Base-by-base conservation (phyloP, 2,797 vertebrate genomes). In the Trachurus trachurus region DNA sequence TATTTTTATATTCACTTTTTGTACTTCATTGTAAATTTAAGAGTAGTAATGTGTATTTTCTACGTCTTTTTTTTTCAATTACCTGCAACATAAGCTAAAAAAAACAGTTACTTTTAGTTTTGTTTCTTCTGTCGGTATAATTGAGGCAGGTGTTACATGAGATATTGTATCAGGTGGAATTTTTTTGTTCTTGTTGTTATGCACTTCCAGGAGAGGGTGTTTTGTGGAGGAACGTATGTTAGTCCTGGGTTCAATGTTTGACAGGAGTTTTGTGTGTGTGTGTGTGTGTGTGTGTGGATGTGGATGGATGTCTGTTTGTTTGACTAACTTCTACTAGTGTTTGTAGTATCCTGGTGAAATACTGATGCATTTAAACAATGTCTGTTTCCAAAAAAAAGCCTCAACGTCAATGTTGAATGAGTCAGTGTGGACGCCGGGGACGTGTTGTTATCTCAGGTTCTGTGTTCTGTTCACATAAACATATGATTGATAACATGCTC, bases 21-120 rank as follows among this genome's bases (percentile, higher is more conserved):
- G 83, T 93, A 91, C 81, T 89, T 78, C 5, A 22, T 80, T 80
- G 85, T 90, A 87, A 87, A 84, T 77, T 71, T 83, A 78, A 86
- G 70, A 86, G 73, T 89, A 90, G 92, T 85, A 57, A 69, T 80
- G 70, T 92, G 68, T 90, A 73, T 89, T 91, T 90, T 90, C 76
- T 88, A 85, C 74, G 58, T 83, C 42, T 29, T 82, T 78, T 37
- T 37, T 37, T 37, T 66, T 79, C 84, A 80, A 66, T 83, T 87
- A 87, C 78, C 90, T 90, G 88, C 92, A 83, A 87, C 82, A 95
- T 94, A 94, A 94, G 93, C 93, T 94, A 92, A 85, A 90, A 78
- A 84, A 85, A 60, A 67, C 52, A 83, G 81, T 91, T 89, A 82
- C 74, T 76, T 81, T 81, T 88, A 87, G 81, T 91, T 93, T 83